These are phyloP conservation scores for Hofmannophila pseudospretella DNA, from an alignment of 2,888 invertebrate genomes.

Conservation along the genomic window DNA sequence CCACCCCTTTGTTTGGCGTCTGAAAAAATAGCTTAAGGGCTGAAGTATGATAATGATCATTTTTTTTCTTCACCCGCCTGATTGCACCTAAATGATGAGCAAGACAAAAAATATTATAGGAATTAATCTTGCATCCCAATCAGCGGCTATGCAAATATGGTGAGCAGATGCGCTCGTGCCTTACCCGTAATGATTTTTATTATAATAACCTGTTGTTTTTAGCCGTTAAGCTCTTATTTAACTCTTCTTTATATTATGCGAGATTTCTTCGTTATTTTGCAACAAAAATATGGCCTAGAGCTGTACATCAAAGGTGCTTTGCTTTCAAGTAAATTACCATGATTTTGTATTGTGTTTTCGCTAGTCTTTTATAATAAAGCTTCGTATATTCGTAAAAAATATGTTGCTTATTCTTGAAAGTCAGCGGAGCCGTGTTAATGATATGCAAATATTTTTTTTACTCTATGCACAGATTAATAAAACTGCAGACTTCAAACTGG, in stretches of 20 bases:
- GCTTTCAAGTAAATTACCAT: conserved; percentile 6
- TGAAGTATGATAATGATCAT: conserved; percentile 73
- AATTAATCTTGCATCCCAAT: conserved; percentile 73
- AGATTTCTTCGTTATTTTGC: conserved; percentile 1
- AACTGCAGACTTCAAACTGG: neutral
- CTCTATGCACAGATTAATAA: neutral
- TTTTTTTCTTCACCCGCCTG: conserved; percentile 64
- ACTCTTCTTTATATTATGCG: neutral
- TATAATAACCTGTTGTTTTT: conserved; percentile 45
- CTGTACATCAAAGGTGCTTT: conserved; percentile 5
- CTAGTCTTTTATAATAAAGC: neutral
- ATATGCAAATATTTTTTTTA: conserved; percentile 6
- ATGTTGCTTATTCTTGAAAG: neutral
- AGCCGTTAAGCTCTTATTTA: conserved; percentile 20
- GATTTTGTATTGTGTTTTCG: conserved; percentile 9
- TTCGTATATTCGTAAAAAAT: neutral
- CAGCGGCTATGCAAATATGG: conserved; percentile 68
- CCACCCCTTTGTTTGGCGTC: conserved; percentile 72
- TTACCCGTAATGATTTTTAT: conserved; percentile 44
- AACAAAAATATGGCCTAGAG: conserved; percentile 5
- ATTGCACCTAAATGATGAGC: conserved; percentile 71
- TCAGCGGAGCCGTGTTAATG: conserved; percentile 1
- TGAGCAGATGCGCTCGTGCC: conserved; percentile 66
- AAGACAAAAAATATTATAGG: conserved; percentile 73
- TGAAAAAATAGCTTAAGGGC: conserved; percentile 77